A percentile compares a stretch with the other conserved stretches of the same genome.
phyloP scores from a whole-genome alignment of 2,888 invertebrate species.

The Hyposoter didymator region DNA sequence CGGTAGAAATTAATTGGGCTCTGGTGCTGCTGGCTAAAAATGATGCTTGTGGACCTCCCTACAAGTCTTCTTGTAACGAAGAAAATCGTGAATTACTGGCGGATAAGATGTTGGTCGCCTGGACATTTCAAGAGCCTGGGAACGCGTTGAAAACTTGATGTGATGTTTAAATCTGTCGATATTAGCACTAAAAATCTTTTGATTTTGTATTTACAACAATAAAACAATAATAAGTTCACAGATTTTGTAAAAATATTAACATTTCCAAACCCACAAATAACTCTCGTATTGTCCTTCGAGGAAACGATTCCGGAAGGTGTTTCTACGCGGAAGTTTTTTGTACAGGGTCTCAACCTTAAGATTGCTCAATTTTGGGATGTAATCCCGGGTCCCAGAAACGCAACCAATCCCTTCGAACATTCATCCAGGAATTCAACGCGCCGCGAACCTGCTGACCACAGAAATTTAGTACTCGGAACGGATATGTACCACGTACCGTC shows the following conservation, averaged over 20 bases:
- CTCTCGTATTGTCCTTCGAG: constrained; percentile 25
- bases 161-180: background rate
- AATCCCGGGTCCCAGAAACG: constrained; percentile 45
- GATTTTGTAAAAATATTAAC: background rate
- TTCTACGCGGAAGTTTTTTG: constrained; percentile 22
- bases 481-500: constrained; percentile 49
- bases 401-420: constrained; percentile 48
- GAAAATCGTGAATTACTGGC: constrained; percentile 40
- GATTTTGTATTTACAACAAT: background rate
- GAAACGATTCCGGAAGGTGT: constrained; percentile 52
- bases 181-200: background rate
- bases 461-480: constrained; percentile 54
- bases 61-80: constrained; percentile 48
- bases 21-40: constrained; percentile 68
- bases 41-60: constrained; percentile 28
- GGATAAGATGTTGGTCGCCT: constrained; percentile 7
- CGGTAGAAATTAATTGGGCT: constrained; percentile 77
- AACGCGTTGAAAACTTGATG: background rate
- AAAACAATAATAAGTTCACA: background rate
- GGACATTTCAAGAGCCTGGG: background rate
- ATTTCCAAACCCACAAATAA: constrained; percentile 10
- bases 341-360: constrained; percentile 47
- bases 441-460: constrained; percentile 54
- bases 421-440: constrained; percentile 53
- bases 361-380: constrained; percentile 63